Base-by-base conservation (phyloP, 2,888 invertebrate genomes). In the Drosophila pegasa region DNA sequence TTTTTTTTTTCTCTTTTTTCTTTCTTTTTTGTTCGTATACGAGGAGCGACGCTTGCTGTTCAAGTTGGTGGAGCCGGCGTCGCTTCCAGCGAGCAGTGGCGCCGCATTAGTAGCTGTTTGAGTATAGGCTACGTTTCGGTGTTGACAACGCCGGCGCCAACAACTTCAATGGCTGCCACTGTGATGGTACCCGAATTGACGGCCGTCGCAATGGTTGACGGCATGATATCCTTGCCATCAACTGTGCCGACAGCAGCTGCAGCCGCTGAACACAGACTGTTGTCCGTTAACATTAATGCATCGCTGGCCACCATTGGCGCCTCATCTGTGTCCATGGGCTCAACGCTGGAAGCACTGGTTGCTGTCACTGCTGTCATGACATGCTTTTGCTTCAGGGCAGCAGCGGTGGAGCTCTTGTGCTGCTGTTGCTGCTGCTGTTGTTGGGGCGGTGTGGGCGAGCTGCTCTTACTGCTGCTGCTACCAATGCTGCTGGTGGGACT, bases 51-150 rank as follows among this genome's bases (percentile, higher is more conserved):
- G 62, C 43, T 4, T 38, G 33, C 16, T 29, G 10, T 58, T 63
- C 12, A 58, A 7, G 38, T 29, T 22, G 52, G 31, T 40, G 52
- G 50, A 41, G 29, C 52, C 45, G 48, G 41, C 38, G 64, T 52
- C 62, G 64, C 40, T 38, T 83, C 78, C 41, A 80, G 57, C 22
- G 78, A 82, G 75, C 86, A 80, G 73, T 87, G 89, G 54, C 91
- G 90, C 67, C 92, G 90, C 92, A 92, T 91, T 68, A 92, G 87
- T 78, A 92, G 89, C 86, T 91, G 91, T 88, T 92, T 92, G 69
- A 92, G 92, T 92, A 92, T 92, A 92, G 92, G 92, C 92, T 92
- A 92, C 92, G 92, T 92, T 74, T 92, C 92, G 69, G 91, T 91
- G 86, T 79, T 89, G 57, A 88, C 74, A 69, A 80, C 70, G 40